Evolutionary conservation across 2,888 invertebrate species (phyloP).

Genomic region (Eulithis testata): DNA sequence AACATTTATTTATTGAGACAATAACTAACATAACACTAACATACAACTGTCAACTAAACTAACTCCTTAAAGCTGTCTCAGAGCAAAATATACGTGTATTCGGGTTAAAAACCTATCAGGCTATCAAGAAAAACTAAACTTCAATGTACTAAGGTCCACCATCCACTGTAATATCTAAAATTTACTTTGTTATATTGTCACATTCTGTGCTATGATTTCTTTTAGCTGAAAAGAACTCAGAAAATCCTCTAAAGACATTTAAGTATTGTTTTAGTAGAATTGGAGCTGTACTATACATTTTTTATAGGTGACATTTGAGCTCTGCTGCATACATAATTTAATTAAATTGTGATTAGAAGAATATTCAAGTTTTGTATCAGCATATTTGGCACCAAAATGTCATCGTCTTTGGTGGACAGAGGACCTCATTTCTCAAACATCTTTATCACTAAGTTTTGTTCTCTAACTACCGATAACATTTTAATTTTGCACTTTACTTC

Average conservation of each 20-base stretch:
- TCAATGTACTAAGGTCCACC: slow-evolving; percentile 3
- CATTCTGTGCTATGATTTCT: too few relatives aligned
- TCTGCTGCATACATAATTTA: too few relatives aligned
- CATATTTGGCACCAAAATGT: neutral
- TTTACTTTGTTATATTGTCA: too few relatives aligned
- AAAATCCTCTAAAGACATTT: too few relatives aligned
- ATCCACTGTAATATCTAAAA: slow-evolving; percentile 3
- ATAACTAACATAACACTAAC: slow-evolving; percentile 68
- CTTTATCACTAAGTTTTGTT: slow-evolving; percentile 2
- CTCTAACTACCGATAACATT: slow-evolving; percentile 26
- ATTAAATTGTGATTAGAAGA: too few relatives aligned
- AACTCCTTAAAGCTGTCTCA: slow-evolving; percentile 73
- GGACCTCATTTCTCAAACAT: slow-evolving; percentile 7
- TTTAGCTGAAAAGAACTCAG: too few relatives aligned
- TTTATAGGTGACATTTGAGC: too few relatives aligned
- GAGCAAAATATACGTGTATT: slow-evolving; percentile 69
- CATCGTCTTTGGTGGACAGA: neutral
- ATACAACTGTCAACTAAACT: slow-evolving; percentile 64
- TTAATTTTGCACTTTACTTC: slow-evolving; percentile 32
- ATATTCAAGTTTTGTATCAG: neutral
- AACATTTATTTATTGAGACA: slow-evolving; percentile 67
- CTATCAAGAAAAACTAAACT: slow-evolving; percentile 1
- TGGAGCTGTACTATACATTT: too few relatives aligned
- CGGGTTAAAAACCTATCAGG: slow-evolving; percentile 29
- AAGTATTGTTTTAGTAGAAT: too few relatives aligned